Conservation (phyloP, 2,797 vertebrate species). For the Centropyge bicolor region DNA sequence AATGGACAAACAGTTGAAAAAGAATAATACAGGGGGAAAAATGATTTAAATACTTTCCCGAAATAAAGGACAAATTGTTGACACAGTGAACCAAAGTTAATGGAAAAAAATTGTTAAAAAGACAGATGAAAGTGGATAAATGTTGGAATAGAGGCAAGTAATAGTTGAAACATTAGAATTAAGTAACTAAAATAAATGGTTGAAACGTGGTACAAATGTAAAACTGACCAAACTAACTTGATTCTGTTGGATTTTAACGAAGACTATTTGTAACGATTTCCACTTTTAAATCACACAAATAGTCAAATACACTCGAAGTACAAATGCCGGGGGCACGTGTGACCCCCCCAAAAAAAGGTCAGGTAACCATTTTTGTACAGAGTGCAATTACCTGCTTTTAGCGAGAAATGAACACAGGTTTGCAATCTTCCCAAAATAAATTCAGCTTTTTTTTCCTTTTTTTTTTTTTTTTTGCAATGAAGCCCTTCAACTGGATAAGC, state of each 20-base stretch:
- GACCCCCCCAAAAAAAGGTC: not conserved
- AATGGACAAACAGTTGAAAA: not conserved
- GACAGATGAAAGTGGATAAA: no score
- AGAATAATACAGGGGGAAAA: not conserved
- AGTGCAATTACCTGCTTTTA: not conserved
- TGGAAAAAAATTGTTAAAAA: no score
- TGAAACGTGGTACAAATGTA: not conserved
- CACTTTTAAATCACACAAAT: not conserved
- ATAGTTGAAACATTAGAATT: not conserved
- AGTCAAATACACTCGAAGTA: not conserved
- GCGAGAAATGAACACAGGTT: slow-evolving; percentile 1
- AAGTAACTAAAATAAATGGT: not conserved
- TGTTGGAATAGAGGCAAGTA: no score
- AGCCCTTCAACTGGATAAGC: slow-evolving; percentile 30
- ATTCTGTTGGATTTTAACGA: no score
- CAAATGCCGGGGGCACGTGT: not conserved
- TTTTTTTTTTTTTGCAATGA: not conserved
- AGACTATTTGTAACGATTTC: not conserved
- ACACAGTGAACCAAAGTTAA: not conserved
- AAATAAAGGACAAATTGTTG: not conserved
- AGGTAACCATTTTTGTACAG: not conserved
- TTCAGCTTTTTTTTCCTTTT: not conserved
- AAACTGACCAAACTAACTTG: not conserved
- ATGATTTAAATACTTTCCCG: not conserved
- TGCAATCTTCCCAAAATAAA: slow-evolving; percentile 4